Conservation (phyloP, 2,888 invertebrate species). For the Eupithecia subumbrata region DNA sequence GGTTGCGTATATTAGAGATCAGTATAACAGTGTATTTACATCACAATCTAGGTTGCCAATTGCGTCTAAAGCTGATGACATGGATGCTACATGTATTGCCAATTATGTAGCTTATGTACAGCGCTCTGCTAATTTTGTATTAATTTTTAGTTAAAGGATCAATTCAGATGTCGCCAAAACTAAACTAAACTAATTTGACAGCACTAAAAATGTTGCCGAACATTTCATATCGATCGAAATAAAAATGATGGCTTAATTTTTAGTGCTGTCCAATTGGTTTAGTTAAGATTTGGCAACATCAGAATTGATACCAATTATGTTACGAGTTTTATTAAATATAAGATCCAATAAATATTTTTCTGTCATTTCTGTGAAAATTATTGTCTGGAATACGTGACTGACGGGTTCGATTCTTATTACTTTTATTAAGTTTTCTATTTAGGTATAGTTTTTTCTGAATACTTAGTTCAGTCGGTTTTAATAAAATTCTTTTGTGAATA, state of each 20-base stretch:
- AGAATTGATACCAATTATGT: neutral
- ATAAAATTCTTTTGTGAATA: neutral
- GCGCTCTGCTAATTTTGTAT: slow-evolving; percentile 46
- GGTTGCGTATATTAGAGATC: slow-evolving; percentile 21
- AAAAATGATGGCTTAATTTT: too few species aligned
- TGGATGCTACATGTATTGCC: slow-evolving; percentile 62
- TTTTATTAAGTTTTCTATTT: neutral
- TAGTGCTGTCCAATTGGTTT: too few species aligned
- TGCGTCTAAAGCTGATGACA: slow-evolving; percentile 48
- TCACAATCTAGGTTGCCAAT: slow-evolving; percentile 45
- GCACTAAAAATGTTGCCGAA: too few species aligned
- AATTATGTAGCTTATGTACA: slow-evolving; percentile 67
- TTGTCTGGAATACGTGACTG: neutral
- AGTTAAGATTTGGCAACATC: too few species aligned
- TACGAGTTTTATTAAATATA: neutral
- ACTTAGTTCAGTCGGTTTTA: neutral
- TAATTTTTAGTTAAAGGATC: neutral
- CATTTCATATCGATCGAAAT: too few species aligned
- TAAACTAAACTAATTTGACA: too few species aligned
- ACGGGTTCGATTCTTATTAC: neutral
- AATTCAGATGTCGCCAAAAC: too few species aligned
- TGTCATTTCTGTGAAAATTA: neutral
- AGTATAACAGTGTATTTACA: slow-evolving; percentile 36
- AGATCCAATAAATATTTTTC: neutral
- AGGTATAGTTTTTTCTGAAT: neutral